These are phyloP conservation scores for Caenorhabditis uteleia DNA, from an alignment of 2,888 invertebrate species.

Conservation along the genomic window DNA sequence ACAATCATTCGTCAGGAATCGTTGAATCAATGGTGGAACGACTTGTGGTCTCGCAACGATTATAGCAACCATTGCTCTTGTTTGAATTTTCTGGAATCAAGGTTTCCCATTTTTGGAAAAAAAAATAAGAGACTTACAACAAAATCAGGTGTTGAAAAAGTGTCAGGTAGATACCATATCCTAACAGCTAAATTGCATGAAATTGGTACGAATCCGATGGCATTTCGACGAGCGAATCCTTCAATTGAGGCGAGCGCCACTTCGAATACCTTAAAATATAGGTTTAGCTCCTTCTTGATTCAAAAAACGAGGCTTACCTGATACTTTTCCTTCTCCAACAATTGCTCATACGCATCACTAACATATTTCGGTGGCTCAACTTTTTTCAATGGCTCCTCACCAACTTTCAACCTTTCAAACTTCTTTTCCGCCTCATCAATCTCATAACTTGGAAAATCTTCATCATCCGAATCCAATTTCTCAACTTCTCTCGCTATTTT, in stretches of 20 bases:
- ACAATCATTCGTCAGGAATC: neutral
- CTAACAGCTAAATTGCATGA: constrained; percentile 16
- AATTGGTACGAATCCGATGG: constrained; percentile 29
- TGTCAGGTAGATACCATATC: constrained; percentile 21
- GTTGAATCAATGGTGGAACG: constrained; percentile 8
- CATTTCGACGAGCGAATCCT: constrained; percentile 14
- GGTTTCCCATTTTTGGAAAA: no score
- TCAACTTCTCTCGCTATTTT: no score
- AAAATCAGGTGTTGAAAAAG: constrained; percentile 23
- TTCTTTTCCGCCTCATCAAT: constrained; percentile 12
- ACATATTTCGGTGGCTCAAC: constrained; percentile 14
- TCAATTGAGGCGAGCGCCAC: constrained; percentile 17
- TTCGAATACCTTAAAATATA: constrained; percentile 27
- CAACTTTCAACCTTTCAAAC: constrained; percentile 6
- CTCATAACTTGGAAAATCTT: constrained; percentile 26
- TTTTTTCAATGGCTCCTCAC: constrained; percentile 13
- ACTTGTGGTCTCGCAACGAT: constrained; percentile 13
- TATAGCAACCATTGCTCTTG: constrained; percentile 1
- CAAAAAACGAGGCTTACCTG: constrained; percentile 7
- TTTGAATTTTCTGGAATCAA: constrained; percentile 25
- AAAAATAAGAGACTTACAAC: no score
- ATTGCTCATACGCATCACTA: constrained; percentile 19
- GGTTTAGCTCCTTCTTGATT: no score
- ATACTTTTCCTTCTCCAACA: constrained; percentile 29
- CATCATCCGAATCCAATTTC: constrained; percentile 35